Percentiles rank a stretch among this genome's conserved stretches.
These are phyloP conservation scores for Podarcis cretensis DNA, from an alignment of 2,113 vertebrate genomes.

Conservation along the genomic window DNA sequence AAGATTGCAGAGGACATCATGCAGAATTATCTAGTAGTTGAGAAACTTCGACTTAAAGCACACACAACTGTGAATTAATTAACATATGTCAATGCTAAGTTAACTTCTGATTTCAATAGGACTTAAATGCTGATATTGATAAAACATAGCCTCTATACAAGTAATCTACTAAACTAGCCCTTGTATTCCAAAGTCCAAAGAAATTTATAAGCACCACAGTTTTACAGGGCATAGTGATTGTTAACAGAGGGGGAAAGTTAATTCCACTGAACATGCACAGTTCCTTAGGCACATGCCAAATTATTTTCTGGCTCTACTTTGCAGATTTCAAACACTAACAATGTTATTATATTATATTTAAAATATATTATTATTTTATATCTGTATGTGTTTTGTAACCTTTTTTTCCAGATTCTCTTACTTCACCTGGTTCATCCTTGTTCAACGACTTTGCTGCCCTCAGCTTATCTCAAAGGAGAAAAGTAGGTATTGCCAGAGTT, in stretches of 20 bases:
- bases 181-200: background rate
- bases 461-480: conserved; percentile 95
- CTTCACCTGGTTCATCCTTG: conserved; percentile 92
- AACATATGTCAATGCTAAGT: background rate
- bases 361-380: background rate
- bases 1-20: background rate
- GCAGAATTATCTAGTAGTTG: background rate
- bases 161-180: background rate
- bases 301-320: background rate
- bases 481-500: conserved; percentile 81
- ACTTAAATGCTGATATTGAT: background rate
- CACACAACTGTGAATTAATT: too few species aligned
- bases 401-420: conserved; percentile 86
- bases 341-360: background rate
- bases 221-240: background rate
- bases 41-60: background rate
- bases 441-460: conserved; percentile 98
- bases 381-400: background rate
- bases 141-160: background rate
- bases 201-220: background rate
- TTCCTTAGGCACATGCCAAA: background rate
- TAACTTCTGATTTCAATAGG: background rate
- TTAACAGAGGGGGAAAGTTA: background rate
- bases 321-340: background rate
- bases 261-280: background rate